phyloP scores from a whole-genome alignment of 2,797 vertebrate genomes.

The Fringilla coelebs region DNA sequence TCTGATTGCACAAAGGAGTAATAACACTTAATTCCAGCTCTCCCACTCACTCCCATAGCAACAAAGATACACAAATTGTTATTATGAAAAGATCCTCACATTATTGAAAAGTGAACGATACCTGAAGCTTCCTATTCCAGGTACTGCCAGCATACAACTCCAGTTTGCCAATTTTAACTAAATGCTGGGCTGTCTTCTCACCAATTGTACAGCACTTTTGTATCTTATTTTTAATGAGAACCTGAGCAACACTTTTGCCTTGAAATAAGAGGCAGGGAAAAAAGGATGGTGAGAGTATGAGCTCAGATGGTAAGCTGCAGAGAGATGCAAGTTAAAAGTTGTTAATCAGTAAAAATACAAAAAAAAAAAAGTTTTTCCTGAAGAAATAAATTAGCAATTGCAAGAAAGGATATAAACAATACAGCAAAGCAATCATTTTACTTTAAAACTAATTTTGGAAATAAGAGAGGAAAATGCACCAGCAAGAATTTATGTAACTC shows the following conservation, averaged over 20 bases:
- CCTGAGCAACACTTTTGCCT: not conserved
- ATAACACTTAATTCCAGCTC: not conserved
- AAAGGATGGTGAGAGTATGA: not conserved
- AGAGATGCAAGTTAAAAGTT: not conserved
- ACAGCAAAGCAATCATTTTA: not conserved
- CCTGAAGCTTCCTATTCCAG: not conserved
- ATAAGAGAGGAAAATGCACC: not conserved
- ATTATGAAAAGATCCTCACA: not conserved
- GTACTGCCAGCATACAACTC: not conserved
- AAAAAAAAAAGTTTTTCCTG: not conserved
- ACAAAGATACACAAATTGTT: not conserved
- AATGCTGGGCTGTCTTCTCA: not conserved
- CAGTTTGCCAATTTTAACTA: not conserved
- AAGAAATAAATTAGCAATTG: not conserved
- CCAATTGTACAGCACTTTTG: not conserved
- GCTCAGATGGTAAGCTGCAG: not conserved
- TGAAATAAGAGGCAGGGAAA: not conserved
- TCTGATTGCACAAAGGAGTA: not conserved
- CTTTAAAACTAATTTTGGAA: not conserved
- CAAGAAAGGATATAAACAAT: not conserved
- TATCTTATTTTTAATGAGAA: not conserved
- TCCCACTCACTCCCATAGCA: not conserved
- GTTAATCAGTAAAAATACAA: not conserved
- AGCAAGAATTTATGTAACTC: not conserved
- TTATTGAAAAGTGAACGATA: not conserved